These are phyloP conservation scores for Andrena hattorfiana DNA, from an alignment of 2,888 invertebrate species.

Conservation along the genomic window DNA sequence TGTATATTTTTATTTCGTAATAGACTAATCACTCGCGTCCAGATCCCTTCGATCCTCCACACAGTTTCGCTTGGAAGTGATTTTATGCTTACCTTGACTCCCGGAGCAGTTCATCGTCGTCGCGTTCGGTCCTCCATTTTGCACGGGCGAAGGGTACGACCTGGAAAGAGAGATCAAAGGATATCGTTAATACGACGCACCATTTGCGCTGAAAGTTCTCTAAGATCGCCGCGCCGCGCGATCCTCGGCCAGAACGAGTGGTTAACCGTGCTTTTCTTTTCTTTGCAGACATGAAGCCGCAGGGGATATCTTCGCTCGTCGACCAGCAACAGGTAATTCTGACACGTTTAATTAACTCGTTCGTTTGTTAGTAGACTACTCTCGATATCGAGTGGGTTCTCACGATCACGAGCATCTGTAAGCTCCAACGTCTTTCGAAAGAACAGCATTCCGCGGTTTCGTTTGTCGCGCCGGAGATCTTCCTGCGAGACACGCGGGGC, in stretches of 20 bases:
- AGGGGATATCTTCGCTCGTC: slow-evolving; percentile 26
- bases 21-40: too few relatives aligned
- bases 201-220: background rate
- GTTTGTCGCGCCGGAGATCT: too few relatives aligned
- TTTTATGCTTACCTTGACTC: slow-evolving; percentile 77
- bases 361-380: slow-evolving; percentile 2
- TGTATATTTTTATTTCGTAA: too few relatives aligned
- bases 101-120: slow-evolving; percentile 81
- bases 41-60: background rate
- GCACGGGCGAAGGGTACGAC: slow-evolving; percentile 84
- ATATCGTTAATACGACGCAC: slow-evolving; percentile 7
- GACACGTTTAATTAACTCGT: slow-evolving; percentile 29
- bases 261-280: slow-evolving; percentile 15
- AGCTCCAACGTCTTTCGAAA: too few relatives aligned
- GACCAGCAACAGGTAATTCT: slow-evolving; percentile 69
- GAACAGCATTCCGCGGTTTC: too few relatives aligned
- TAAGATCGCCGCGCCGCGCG: background rate
- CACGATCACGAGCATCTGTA: background rate
- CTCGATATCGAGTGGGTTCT: slow-evolving; percentile 24
- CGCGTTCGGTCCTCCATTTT: slow-evolving; percentile 81
- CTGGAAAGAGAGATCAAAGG: slow-evolving; percentile 71
- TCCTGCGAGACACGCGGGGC: background rate
- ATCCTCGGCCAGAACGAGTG: background rate
- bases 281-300: slow-evolving; percentile 43
- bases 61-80: background rate